Evolutionary conservation across 2,797 vertebrate genomes (phyloP), one percentile per base, ranked within the genome.

Genomic region (Malurus leucopterus): DNA sequence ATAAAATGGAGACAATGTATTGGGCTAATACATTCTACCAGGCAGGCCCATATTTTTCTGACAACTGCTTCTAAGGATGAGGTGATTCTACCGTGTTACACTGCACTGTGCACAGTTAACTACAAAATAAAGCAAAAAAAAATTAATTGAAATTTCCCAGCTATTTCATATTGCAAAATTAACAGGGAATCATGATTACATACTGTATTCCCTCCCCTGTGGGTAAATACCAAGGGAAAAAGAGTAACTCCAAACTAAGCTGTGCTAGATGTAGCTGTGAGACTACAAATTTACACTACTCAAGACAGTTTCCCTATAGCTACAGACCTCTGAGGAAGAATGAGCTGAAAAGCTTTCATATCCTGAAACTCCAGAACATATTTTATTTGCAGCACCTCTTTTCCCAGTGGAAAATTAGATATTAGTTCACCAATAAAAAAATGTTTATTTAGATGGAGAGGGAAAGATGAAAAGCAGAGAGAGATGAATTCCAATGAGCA

Each of bases 11-110:
- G 95, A 95, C 97, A 98, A 96, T 98, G 97, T 98, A 98, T 98
- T 98, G 98, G 98, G 97, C 97, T 98, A 98, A 99, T 99, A 98
- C 97, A 98, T 98, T 96, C 96, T 97, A 97, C 96, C 95, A 96
- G 94, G 95, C 95, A 97, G 96, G 95, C 96, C 96, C 97, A 98
- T 97, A 97, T 98, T 97, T 96, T 98, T 96, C 97, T 98, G 98
- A 98, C 97, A 98, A 98, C 96, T 97, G 96, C 96, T 97, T 97
- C 96, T 97, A 98, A 97, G 97, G 98, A 98, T 98, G 97, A 98
- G 97, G 96, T 95, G 96, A 96, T 97, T 91, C 93, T 81, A 86
- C 91, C 85, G 94, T 86, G 85, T 92, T 96, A 93, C 95, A 92
- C 95, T 90, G 92, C 90, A 81, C 94, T 62, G 77, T 55, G 95